These are phyloP conservation scores for Nasua narica DNA, from an alignment of 2,797 vertebrate genomes.

Conservation along the genomic window DNA sequence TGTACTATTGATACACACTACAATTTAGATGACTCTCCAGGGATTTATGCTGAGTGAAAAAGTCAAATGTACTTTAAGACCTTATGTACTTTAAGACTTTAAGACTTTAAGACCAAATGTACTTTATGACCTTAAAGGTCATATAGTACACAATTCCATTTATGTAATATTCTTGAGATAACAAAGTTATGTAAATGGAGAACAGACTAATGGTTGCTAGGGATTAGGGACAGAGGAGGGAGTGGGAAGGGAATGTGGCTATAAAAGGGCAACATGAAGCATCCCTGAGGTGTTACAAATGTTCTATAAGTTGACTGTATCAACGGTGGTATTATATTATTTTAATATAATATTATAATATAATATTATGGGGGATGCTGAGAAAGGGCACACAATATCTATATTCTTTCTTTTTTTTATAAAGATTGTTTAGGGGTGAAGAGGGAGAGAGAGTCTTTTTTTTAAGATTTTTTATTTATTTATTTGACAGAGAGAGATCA, in stretches of 20 bases:
- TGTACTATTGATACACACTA: background rate
- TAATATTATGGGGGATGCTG: background rate
- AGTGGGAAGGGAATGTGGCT: background rate
- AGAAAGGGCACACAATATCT: background rate
- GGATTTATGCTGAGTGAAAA: background rate
- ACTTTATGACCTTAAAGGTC: background rate
- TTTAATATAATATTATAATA: background rate
- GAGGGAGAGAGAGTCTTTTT: background rate
- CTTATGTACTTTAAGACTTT: too few species aligned
- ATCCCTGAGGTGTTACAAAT: background rate
- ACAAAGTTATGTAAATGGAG: background rate
- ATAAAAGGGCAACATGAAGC: background rate
- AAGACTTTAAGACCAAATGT: too few species aligned
- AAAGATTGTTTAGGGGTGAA: background rate
- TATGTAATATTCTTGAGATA: background rate
- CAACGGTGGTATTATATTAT: too few species aligned
- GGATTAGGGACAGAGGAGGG: background rate
- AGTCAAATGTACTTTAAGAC: too few species aligned
- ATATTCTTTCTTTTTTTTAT: background rate
- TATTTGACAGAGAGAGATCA: too few species aligned
- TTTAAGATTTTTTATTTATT: too few species aligned
- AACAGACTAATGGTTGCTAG: background rate
- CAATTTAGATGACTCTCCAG: background rate
- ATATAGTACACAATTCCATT: background rate
- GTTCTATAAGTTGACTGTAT: background rate